Percentiles rank a stretch among this genome's conserved stretches.
These are phyloP conservation scores for Drosophila persimilis DNA, from an alignment of 1,140 invertebrate genomes.

Conservation along the genomic window DNA sequence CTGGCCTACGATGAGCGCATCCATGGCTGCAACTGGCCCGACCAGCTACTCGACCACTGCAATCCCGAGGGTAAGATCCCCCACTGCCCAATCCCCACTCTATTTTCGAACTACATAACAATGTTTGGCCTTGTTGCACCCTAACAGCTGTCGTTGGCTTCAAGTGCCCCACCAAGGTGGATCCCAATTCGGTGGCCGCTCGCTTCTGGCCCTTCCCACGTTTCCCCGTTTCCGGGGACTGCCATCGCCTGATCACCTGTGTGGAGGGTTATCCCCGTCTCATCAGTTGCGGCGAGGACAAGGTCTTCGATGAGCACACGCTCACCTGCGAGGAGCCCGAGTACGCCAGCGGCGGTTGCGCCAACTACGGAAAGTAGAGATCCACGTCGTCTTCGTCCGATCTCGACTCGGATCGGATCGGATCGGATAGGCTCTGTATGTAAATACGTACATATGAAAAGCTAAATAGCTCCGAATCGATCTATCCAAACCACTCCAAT, in stretches of 20 bases:
- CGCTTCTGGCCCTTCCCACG: constrained; percentile 96
- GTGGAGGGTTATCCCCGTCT: constrained; percentile 93
- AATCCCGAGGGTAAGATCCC: constrained; percentile 90
- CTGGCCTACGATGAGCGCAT: constrained; percentile 94
- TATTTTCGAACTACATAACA: not conserved
- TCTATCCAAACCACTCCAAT: too few relatives aligned
- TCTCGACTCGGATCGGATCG: too few relatives aligned
- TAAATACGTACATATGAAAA: constrained; percentile 8
- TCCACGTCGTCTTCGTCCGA: not conserved
- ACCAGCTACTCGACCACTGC: constrained; percentile 92
- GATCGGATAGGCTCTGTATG: constrained; percentile 13
- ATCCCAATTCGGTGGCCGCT: constrained; percentile 89
- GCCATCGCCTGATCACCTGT: constrained; percentile 93
- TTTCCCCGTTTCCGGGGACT: constrained; percentile 92
- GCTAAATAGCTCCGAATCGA: not conserved
- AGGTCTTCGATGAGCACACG: constrained; percentile 92
- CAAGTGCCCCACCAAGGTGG: constrained; percentile 92
- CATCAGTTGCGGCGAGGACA: constrained; percentile 92
- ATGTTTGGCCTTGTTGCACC: constrained; percentile 8
- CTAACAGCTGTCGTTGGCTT: constrained; percentile 89
- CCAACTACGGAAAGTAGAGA: constrained; percentile 73
- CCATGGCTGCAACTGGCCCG: constrained; percentile 96
- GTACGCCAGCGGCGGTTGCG: constrained; percentile 70
- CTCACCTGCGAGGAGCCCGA: constrained; percentile 91
- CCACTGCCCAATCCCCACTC: not conserved